A percentile compares a stretch with the other conserved stretches of the same genome.
Evolutionary conservation across 2,797 vertebrate genomes (phyloP).

Genomic region (Gadopsis marmoratus): DNA sequence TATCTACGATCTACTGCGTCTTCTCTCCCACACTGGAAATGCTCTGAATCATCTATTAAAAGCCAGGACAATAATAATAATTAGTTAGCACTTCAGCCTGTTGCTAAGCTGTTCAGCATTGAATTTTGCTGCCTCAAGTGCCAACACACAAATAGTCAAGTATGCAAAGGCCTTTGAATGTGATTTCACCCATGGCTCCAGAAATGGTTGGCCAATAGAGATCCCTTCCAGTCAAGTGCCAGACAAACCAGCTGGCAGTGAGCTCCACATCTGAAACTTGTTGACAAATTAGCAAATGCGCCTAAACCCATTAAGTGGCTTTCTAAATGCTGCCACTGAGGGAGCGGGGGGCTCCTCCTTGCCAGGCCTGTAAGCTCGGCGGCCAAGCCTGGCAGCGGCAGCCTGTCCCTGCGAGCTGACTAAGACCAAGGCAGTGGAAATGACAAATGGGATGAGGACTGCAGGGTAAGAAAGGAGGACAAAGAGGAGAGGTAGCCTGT

Average conservation of each 20-base stretch:
- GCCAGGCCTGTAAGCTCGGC: conserved; percentile 58
- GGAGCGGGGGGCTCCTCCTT: conserved; percentile 44
- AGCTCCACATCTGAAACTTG: conserved; percentile 64
- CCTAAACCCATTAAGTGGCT: conserved; percentile 77
- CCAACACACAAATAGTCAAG: conserved; percentile 23
- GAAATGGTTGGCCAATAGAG: conserved; percentile 27
- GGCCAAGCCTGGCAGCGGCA: conserved; percentile 52
- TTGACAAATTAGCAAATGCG: conserved; percentile 77
- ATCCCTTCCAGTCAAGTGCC: conserved; percentile 41
- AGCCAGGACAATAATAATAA: neutral
- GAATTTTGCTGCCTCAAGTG: conserved; percentile 1
- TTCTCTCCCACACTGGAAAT: neutral
- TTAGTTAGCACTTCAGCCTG: conserved; percentile 1
- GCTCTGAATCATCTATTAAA: neutral
- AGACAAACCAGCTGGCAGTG: conserved; percentile 51
- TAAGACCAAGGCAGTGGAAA: conserved; percentile 55
- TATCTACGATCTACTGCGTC: neutral
- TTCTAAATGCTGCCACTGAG: conserved; percentile 62
- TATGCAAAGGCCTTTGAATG: conserved; percentile 29
- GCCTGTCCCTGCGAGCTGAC: conserved; percentile 45
- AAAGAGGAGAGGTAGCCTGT: conserved; percentile 62
- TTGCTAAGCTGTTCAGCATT: neutral
- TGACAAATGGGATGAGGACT: conserved; percentile 77
- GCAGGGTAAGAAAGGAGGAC: conserved; percentile 54
- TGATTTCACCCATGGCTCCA: conserved; percentile 43